Conservation (phyloP, 2,888 invertebrate species). For the Quadriops clusia region DNA sequence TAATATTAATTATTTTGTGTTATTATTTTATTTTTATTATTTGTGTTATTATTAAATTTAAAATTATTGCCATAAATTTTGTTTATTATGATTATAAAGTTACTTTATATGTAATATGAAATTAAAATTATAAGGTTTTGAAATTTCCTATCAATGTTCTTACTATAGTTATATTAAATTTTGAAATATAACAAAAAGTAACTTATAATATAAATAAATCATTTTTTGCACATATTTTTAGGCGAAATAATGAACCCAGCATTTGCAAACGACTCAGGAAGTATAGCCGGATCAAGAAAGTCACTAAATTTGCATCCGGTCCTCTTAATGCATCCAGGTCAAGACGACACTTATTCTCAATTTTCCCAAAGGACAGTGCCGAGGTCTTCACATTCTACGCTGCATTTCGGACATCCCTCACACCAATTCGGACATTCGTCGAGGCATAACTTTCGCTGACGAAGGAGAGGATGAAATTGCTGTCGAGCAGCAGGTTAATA, state of each 20-base stretch:
- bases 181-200: conserved; percentile 4
- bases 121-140: conserved; percentile 6
- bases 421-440: no score
- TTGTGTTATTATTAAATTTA: conserved; percentile 1
- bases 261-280: conserved; percentile 75
- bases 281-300: conserved; percentile 71
- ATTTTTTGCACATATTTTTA: conserved; percentile 37
- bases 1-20: conserved; percentile 2
- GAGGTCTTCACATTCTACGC: conserved; percentile 33
- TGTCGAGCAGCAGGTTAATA: no score
- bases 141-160: no score
- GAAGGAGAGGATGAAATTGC: no score
- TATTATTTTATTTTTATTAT: conserved; percentile 1
- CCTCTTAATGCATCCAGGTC: conserved; percentile 59
- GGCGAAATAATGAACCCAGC: conserved; percentile 85
- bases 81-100: neutral
- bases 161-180: conserved; percentile 2
- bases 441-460: no score
- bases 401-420: conserved; percentile 40
- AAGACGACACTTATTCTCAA: conserved; percentile 66
- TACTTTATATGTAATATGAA: conserved; percentile 1
- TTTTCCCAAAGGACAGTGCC: conserved; percentile 58
- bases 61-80: neutral
- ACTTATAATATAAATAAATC: conserved; percentile 2
- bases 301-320: conserved; percentile 81